A percentile compares a stretch with the other conserved stretches of the same genome.
These are phyloP conservation scores for Xenops minutus DNA, from an alignment of 2,797 vertebrate genomes.

Conservation along the genomic window DNA sequence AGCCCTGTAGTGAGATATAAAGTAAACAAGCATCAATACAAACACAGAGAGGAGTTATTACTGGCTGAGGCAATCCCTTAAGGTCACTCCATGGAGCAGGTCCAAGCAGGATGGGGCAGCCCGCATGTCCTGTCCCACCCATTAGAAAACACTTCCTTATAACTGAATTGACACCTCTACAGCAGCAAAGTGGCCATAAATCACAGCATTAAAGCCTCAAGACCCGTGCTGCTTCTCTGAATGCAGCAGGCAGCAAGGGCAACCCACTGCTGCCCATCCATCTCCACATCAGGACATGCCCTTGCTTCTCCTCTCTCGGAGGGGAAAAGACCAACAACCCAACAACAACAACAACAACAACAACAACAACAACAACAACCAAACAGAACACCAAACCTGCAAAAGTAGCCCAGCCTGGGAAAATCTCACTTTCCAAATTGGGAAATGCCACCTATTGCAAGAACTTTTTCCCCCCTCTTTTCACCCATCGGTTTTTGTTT, in stretches of 20 bases:
- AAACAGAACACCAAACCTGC: too few relatives aligned
- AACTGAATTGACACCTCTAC: neutral
- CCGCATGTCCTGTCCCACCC: neutral
- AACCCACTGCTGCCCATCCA: neutral
- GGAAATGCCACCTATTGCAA: neutral
- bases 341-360: neutral
- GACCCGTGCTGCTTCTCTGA: fast-evolving
- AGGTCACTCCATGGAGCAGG: neutral
- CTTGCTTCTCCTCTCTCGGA: neutral
- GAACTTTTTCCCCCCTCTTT: neutral
- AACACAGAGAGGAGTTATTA: fast-evolving
- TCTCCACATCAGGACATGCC: fast-evolving
- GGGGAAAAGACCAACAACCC: too few relatives aligned
- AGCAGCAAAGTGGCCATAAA: neutral
- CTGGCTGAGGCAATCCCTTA: neutral
- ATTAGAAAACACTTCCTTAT: neutral
- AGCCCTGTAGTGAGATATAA: neutral
- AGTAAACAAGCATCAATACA: neutral
- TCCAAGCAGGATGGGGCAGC: neutral
- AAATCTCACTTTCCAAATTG: neutral
- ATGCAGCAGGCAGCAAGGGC: neutral
- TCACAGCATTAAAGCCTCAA: neutral
- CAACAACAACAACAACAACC: neutral
- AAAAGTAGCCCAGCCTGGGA: neutral
- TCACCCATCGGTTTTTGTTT: slow-evolving; percentile 12